These are phyloP conservation scores for Enteromius treurensis DNA, from an alignment of 2,797 vertebrate species.

Conservation along the genomic window DNA sequence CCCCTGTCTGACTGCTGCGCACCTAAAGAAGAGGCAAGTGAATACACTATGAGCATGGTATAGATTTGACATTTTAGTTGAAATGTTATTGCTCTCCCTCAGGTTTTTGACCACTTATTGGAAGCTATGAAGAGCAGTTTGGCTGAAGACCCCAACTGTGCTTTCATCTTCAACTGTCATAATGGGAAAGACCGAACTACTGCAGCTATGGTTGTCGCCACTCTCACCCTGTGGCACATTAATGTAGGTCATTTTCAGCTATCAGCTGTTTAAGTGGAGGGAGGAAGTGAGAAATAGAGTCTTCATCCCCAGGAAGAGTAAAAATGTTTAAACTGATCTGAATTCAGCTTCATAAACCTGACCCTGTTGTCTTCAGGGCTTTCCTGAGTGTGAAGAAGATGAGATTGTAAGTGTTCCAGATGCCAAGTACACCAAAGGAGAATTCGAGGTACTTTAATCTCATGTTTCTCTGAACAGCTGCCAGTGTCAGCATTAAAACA, in stretches of 20 bases:
- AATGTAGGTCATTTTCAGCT: conserved; percentile 70
- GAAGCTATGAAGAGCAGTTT: conserved; percentile 73
- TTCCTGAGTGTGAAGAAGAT: conserved; percentile 80
- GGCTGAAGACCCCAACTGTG: conserved; percentile 71
- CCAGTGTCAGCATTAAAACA: background rate
- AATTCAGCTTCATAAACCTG: conserved; percentile 23
- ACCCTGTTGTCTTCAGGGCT: conserved; percentile 71
- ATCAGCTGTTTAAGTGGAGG: background rate
- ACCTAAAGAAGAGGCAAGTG: conserved; percentile 80
- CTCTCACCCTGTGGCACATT: conserved; percentile 84
- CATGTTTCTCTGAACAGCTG: background rate
- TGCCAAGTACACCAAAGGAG: conserved; percentile 88
- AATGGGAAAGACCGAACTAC: conserved; percentile 84
- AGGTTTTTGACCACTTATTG: conserved; percentile 84
- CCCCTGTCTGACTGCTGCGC: conserved; percentile 82
- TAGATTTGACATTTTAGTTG: background rate
- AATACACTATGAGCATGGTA: background rate
- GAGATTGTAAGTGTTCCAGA: conserved; percentile 87
- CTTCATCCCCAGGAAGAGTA: background rate
- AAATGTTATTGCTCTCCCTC: background rate
- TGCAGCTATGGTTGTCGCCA: conserved; percentile 83
- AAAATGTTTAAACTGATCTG: background rate
- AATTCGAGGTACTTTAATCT: conserved; percentile 80
- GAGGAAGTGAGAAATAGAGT: background rate
- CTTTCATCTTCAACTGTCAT: conserved; percentile 86